These are phyloP conservation scores for Drosophila nikananu DNA, from an alignment of 1,140 invertebrate species.

Conservation along the genomic window DNA sequence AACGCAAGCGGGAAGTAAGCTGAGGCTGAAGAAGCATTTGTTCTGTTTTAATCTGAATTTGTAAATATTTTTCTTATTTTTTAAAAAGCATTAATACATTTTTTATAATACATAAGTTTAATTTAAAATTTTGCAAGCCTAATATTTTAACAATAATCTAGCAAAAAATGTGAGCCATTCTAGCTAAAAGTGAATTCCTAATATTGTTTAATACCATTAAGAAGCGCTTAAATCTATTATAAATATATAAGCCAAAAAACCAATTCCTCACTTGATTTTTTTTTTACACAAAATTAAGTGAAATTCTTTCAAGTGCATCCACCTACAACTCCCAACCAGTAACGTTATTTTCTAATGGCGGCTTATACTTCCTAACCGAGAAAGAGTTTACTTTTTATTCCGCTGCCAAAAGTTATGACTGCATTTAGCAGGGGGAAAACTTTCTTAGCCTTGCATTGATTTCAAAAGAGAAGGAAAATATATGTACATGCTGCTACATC, in stretches of 20 bases:
- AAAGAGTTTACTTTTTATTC: conserved; percentile 63
- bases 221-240: too few species aligned
- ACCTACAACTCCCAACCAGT: conserved; percentile 5
- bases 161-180: not conserved
- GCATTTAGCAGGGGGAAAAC: conserved; percentile 76
- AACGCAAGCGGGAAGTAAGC: too few species aligned
- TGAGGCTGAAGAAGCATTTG: too few species aligned
- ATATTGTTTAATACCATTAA: not conserved
- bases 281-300: too few species aligned
- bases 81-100: too few species aligned
- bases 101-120: too few species aligned
- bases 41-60: not conserved
- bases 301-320: not conserved
- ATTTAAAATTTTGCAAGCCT: too few species aligned
- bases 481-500: conserved; percentile 21
- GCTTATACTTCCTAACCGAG: conserved; percentile 75
- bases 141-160: too few species aligned
- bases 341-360: conserved; percentile 72
- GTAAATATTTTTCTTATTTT: not conserved
- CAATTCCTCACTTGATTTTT: too few species aligned
- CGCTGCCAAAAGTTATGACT: conserved; percentile 83
- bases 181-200: not conserved
- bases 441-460: conserved; percentile 78
- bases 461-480: conserved; percentile 70
- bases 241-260: too few species aligned